Conservation (phyloP, 2,113 vertebrate genomes). For the Mobula hypostoma region DNA sequence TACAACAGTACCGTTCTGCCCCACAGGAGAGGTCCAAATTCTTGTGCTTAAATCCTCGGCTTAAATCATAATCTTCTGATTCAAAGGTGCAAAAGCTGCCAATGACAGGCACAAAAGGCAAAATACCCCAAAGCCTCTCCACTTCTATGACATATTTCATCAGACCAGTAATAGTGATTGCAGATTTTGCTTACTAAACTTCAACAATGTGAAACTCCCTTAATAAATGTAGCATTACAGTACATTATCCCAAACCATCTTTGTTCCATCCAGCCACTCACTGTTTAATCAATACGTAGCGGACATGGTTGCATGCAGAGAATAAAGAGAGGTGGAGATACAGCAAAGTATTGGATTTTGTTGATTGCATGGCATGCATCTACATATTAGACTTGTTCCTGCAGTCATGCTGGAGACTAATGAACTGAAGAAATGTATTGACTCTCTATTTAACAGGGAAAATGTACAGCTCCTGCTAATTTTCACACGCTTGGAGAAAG, state of each 20-base stretch:
- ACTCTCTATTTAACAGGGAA: background rate
- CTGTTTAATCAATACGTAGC: background rate
- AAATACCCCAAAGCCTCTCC: background rate
- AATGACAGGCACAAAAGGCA: background rate
- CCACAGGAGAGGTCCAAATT: background rate
- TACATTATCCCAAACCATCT: background rate
- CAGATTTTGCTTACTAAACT: background rate
- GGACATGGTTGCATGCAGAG: slow-evolving; percentile 36
- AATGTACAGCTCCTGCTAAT: slow-evolving; percentile 6
- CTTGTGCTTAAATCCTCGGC: background rate
- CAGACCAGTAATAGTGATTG: background rate
- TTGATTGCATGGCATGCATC: background rate
- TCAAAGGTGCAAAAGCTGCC: background rate
- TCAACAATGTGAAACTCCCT: background rate
- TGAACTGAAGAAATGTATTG: background rate
- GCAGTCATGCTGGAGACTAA: background rate
- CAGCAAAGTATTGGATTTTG: slow-evolving; percentile 40
- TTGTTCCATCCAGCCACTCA: background rate
- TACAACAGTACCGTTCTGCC: background rate
- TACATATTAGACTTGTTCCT: slow-evolving; percentile 30
- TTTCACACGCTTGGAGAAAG: background rate
- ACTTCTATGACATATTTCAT: background rate
- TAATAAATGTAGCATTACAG: background rate
- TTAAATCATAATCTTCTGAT: background rate
- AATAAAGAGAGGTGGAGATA: slow-evolving; percentile 42